These are phyloP conservation scores for Chalcis sispes DNA, from an alignment of 2,888 invertebrate species.

Conservation along the genomic window DNA sequence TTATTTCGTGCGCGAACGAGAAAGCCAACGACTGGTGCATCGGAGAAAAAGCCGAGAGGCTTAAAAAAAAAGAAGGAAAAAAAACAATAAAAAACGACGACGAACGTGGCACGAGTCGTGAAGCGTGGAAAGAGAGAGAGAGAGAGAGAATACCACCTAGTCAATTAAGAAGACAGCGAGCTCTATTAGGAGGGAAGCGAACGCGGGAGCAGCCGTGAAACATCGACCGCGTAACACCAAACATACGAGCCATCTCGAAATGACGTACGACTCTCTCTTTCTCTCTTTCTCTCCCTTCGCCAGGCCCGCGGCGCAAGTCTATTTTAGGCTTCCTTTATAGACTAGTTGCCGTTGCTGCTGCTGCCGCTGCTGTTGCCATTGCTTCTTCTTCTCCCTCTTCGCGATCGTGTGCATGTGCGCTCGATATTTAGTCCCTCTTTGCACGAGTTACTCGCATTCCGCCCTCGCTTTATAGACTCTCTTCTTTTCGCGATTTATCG, in stretches of 20 bases:
- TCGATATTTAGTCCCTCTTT: neutral
- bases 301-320: neutral
- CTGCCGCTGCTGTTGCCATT: too few relatives aligned
- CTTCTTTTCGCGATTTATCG: too few relatives aligned
- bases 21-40: conserved; percentile 33
- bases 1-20: conserved; percentile 54
- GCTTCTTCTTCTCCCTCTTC: too few relatives aligned
- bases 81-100: neutral
- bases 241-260: conserved; percentile 64
- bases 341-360: neutral
- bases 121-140: conserved; percentile 10
- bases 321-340: conserved; percentile 14
- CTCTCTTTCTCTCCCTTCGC: conserved; percentile 71
- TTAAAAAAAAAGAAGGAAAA: neutral
- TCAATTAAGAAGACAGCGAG: conserved; percentile 75
- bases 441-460: too few relatives aligned
- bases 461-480: too few relatives aligned
- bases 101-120: conserved; percentile 14
- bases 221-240: conserved; percentile 63
- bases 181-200: conserved; percentile 68
- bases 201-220: conserved; percentile 58
- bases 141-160: conserved; percentile 58
- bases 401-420: neutral
- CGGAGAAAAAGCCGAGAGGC: neutral
- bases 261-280: conserved; percentile 70